Percentiles rank a stretch among this genome's conserved stretches.
Conservation (phyloP, 2,888 invertebrate species). For the Petrolisthes manimaculis region DNA sequence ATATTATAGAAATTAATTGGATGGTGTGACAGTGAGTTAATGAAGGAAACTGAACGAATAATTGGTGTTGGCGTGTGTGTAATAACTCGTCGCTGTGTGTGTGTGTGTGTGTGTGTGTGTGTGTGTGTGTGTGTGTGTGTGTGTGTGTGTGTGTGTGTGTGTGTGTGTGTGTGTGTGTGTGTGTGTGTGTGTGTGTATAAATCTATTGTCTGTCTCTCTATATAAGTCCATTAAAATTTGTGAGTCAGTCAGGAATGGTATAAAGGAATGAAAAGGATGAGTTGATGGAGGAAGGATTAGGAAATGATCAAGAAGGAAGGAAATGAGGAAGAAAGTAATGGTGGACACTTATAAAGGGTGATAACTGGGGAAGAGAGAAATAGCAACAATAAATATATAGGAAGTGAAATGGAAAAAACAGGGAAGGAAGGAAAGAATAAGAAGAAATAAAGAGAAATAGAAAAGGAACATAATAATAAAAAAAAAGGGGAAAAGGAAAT, state of each 20-base stretch:
- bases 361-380: too few relatives aligned
- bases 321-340: neutral
- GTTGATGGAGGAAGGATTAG: neutral
- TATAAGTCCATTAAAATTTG: too few relatives aligned
- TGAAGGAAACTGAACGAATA: too few relatives aligned
- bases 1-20: too few relatives aligned
- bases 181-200: neutral
- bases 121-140: slow-evolving; percentile 10
- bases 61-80: too few relatives aligned
- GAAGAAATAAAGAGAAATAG: too few relatives aligned
- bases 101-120: neutral
- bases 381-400: too few relatives aligned
- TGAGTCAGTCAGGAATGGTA: neutral
- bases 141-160: neutral
- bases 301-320: neutral
- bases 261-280: neutral
- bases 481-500: neutral
- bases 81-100: too few relatives aligned
- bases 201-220: too few relatives aligned
- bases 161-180: slow-evolving; percentile 1
- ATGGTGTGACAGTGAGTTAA: too few relatives aligned
- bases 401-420: too few relatives aligned
- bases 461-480: neutral
- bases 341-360: neutral
- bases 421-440: too few relatives aligned